Evolutionary conservation across 2,888 invertebrate species (phyloP).

Genomic region (Muschampia plurimacula): DNA sequence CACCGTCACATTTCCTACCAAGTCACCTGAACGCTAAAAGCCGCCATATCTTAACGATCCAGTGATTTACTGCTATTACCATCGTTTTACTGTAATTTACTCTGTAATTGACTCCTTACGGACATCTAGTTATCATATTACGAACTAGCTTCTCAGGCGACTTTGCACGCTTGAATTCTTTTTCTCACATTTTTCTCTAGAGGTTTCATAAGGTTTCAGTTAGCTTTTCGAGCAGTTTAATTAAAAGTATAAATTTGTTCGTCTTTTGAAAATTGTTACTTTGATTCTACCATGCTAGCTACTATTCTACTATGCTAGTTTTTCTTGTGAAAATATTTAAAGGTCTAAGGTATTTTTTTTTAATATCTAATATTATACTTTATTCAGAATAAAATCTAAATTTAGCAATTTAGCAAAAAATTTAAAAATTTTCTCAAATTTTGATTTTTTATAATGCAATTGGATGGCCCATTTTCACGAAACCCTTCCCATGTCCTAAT

Average conservation of each 20-base stretch:
- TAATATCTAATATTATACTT: too few relatives aligned
- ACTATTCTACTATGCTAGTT: background rate
- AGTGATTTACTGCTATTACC: slow-evolving; percentile 61
- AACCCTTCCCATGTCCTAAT: slow-evolving; percentile 2
- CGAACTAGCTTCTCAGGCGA: background rate
- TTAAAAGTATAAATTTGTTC: background rate
- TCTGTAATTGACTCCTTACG: slow-evolving; percentile 63
- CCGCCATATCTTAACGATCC: slow-evolving; percentile 52
- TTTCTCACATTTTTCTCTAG: background rate
- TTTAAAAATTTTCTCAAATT: too few relatives aligned
- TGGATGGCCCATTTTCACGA: background rate
- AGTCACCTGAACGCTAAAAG: slow-evolving; percentile 35
- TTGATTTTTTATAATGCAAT: background rate
- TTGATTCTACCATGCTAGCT: too few relatives aligned
- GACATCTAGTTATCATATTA: slow-evolving; percentile 46
- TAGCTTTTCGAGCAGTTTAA: background rate
- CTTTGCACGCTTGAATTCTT: slow-evolving; percentile 8
- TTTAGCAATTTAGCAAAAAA: too few relatives aligned
- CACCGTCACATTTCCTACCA: slow-evolving; percentile 37
- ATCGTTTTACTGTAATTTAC: slow-evolving; percentile 60
- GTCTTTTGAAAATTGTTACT: background rate
- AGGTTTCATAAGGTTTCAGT: background rate
- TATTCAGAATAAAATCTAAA: too few relatives aligned
- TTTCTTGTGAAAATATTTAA: background rate
- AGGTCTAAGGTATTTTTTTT: too few relatives aligned